phyloP scores from a whole-genome alignment of 2,113 vertebrate species.

The Scytalopus superciliaris region DNA sequence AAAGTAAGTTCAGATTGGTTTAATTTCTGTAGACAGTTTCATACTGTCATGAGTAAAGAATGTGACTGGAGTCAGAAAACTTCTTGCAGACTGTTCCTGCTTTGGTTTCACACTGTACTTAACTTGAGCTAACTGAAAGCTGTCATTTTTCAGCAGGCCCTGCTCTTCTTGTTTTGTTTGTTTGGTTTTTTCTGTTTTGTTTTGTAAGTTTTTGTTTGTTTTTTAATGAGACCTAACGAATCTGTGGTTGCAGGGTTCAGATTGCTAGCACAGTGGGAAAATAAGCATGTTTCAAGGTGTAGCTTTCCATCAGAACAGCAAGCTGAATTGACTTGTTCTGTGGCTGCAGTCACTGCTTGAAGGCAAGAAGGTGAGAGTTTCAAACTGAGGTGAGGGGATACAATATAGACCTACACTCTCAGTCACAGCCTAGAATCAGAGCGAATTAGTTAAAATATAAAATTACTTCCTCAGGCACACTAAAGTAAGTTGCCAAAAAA shows the following conservation, averaged over 20 bases:
- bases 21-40: conserved; percentile 31
- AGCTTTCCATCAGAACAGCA: background rate
- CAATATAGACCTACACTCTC: background rate
- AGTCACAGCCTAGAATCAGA: background rate
- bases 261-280: background rate
- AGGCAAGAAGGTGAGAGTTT: background rate
- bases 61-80: conserved; percentile 1
- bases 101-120: background rate
- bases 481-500: background rate
- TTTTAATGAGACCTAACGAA: background rate
- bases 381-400: background rate
- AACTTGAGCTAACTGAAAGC: background rate
- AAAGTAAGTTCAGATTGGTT: conserved; percentile 6
- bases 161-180: background rate
- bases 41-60: conserved; percentile 4
- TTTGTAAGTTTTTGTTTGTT: background rate
- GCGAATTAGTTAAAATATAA: background rate
- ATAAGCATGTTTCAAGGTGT: background rate
- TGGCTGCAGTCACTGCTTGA: background rate
- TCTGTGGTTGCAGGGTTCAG: background rate
- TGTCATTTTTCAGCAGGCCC: background rate
- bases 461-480: background rate
- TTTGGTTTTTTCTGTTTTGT: background rate
- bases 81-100: background rate
- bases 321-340: background rate